A percentile compares a stretch with the other conserved stretches of the same genome.
phyloP scores from a whole-genome alignment of 1,140 invertebrate genomes.

The Zaprionus tsacasi region DNA sequence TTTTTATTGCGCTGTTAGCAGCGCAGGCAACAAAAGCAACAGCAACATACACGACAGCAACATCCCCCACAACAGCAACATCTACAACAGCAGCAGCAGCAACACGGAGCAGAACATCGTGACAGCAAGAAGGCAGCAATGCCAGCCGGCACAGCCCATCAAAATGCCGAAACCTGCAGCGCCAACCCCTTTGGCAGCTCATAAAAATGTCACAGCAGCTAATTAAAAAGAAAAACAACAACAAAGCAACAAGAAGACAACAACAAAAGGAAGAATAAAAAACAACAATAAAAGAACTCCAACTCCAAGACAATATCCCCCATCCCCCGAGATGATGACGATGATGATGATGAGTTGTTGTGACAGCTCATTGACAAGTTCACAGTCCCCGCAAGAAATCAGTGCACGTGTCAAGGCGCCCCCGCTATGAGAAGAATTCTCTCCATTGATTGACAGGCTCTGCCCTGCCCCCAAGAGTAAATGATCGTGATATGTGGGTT shows the following conservation, averaged over 20 bases:
- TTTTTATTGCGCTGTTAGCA: constrained; percentile 79
- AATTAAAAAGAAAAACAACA: constrained; percentile 51
- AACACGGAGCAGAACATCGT: constrained; percentile 12
- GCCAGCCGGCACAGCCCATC: constrained; percentile 5
- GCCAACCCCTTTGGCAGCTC: constrained; percentile 66
- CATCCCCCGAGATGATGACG: background rate
- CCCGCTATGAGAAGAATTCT: background rate
- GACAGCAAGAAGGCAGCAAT: background rate
- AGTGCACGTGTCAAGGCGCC: constrained; percentile 48
- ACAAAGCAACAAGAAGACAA: background rate
- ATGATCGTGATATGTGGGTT: no score
- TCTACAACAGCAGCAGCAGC: background rate
- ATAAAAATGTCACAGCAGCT: constrained; percentile 76
- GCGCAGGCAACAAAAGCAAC: constrained; percentile 22
- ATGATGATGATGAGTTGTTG: constrained; percentile 41
- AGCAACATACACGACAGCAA: no score
- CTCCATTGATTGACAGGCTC: constrained; percentile 6
- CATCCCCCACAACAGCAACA: background rate
- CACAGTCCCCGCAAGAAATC: constrained; percentile 34
- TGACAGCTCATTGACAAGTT: constrained; percentile 58
- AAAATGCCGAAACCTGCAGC: constrained; percentile 3
- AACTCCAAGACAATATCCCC: background rate
- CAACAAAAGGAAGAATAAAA: background rate
- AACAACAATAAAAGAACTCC: background rate
- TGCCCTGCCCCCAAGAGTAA: background rate